phyloP scores from a whole-genome alignment of 1,140 invertebrate genomes.

The Palaemon carinicauda region DNA sequence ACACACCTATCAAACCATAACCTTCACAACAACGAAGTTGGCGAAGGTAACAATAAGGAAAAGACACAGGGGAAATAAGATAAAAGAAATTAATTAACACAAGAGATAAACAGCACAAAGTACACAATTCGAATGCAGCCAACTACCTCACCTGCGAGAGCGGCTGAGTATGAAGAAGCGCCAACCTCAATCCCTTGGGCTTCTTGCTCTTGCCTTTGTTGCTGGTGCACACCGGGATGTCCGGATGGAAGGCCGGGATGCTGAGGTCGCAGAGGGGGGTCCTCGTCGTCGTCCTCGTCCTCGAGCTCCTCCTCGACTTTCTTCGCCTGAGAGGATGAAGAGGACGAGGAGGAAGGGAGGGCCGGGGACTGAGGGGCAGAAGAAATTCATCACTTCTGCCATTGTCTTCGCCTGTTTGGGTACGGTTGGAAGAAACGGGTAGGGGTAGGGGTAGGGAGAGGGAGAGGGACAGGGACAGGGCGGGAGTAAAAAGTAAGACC shows the following conservation, averaged over 20 bases:
- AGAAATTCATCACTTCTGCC: slow-evolving; percentile 49
- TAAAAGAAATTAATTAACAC: too few species aligned
- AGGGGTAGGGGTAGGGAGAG: background rate
- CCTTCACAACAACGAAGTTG: too few species aligned
- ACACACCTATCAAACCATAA: too few species aligned
- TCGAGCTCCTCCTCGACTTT: background rate
- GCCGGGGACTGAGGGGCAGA: slow-evolving; percentile 29
- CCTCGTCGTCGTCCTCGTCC: slow-evolving; percentile 10
- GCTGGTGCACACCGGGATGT: slow-evolving; percentile 22
- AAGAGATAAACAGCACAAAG: background rate
- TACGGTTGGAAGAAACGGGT: background rate
- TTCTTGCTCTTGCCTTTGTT: background rate
- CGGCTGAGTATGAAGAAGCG: slow-evolving; percentile 35
- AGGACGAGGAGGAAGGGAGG: background rate
- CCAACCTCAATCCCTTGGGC: slow-evolving; percentile 19
- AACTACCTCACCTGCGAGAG: slow-evolving; percentile 27
- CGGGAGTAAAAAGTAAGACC: too few species aligned
- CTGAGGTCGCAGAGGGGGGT: background rate
- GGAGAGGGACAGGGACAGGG: background rate
- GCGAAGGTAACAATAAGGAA: too few species aligned
- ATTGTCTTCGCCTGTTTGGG: slow-evolving; percentile 39
- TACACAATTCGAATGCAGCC: background rate
- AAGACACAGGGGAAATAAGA: too few species aligned
- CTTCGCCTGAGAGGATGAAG: background rate
- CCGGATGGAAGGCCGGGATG: slow-evolving; percentile 40